Evolutionary conservation across 2,888 invertebrate species (phyloP).

Genomic region (Cheilosia vernalis): DNA sequence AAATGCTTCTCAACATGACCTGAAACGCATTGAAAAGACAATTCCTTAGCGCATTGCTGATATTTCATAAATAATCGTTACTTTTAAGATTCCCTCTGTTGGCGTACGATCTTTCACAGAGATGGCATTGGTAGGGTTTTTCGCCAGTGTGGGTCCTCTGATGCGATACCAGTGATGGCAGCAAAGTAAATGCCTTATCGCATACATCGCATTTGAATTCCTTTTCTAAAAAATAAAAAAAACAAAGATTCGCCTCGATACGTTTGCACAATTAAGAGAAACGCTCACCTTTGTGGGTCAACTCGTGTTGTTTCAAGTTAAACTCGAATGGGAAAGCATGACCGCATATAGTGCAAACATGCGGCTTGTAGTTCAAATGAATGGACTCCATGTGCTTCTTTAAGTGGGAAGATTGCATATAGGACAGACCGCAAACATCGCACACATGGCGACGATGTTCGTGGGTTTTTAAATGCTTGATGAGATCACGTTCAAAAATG

Average conservation of each 20-base stretch:
- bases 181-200: constrained; percentile 65
- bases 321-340: constrained; percentile 69
- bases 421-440: constrained; percentile 55
- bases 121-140: constrained; percentile 62
- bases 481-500: constrained; percentile 69
- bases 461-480: constrained; percentile 64
- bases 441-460: constrained; percentile 64
- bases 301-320: constrained; percentile 65
- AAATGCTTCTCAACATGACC: constrained; percentile 70
- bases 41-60: no score
- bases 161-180: constrained; percentile 58
- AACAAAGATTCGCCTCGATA: neutral
- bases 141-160: constrained; percentile 69
- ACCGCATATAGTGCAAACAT: constrained; percentile 57
- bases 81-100: constrained; percentile 67
- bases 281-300: constrained; percentile 59
- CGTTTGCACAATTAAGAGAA: neutral
- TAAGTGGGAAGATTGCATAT: constrained; percentile 65
- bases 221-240: constrained; percentile 41
- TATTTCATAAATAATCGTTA: constrained; percentile 3
- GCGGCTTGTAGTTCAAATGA: constrained; percentile 57
- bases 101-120: constrained; percentile 61
- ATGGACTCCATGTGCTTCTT: constrained; percentile 68
- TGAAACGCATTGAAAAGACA: constrained; percentile 2
- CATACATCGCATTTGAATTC: constrained; percentile 66